Evolutionary conservation across 2,888 invertebrate species (phyloP), one percentile per base, ranked within the genome.

Genomic region (Nezara viridula): DNA sequence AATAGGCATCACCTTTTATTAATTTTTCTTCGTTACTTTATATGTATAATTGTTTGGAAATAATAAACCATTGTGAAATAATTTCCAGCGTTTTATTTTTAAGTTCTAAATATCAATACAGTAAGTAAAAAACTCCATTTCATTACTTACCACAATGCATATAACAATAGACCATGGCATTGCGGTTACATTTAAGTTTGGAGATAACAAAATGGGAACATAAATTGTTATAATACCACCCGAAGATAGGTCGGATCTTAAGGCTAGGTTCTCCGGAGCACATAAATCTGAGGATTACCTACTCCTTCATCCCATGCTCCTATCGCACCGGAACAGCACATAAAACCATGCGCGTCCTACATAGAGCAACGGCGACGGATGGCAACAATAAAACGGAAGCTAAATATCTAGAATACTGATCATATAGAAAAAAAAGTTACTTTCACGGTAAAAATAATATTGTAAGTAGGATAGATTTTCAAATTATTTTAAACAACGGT

Each of bases 231-330:
- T 73, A 73, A 73, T 32, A 19, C 19, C 32, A 32, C 27, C 12
- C 32, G 66, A 73, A 19, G 66, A 73, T 73, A 73, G 66, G 66
- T 73, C 6, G 66, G 66, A 73, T 73, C 66, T 73, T 37, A 73
- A 73, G 66, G 7, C 32, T 32, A 37, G 37, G 66, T 37, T 73
- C 66, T 37, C 19, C 16, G 9, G 0, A 24, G 66, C 66, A 37
- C 66, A 73, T 73, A 73, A 73, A 73, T 73, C 66, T 37, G 14
- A 32, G 66, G 66, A 73, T 73, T 73, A 73, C 66, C 37, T 37
- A 19, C 66, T 73, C 19, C 60, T 27, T 60, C 27, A 14, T 73
- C 27, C 66, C 10, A 19, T 7, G 19, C 32, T 73, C 32, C 66
- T 73, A 73, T 73, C 66, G 66, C 19, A 73, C 9, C 19, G 66